phyloP scores from a whole-genome alignment of 2,888 invertebrate genomes.

The Endomychus coccineus region DNA sequence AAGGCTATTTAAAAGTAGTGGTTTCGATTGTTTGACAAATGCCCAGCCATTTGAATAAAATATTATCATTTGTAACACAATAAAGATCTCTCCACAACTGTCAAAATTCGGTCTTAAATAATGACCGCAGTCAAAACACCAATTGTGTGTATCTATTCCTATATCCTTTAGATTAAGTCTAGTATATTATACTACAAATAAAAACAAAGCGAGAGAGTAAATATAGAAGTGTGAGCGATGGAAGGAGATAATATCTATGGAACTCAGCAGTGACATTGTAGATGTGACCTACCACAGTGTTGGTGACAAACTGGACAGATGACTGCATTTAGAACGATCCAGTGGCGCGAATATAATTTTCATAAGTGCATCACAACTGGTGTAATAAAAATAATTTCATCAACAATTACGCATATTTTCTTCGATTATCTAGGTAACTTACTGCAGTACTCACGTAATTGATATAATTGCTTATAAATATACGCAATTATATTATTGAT shows the following conservation, averaged over 20 bases:
- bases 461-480: no score
- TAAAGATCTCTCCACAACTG: slow-evolving; percentile 35
- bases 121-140: slow-evolving; percentile 39
- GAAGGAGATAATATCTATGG: slow-evolving; percentile 22
- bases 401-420: no score
- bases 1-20: slow-evolving; percentile 7
- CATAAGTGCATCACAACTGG: no score
- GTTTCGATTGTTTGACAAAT: slow-evolving; percentile 14
- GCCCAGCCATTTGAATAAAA: slow-evolving; percentile 20
- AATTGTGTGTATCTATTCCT: slow-evolving; percentile 31
- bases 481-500: no score
- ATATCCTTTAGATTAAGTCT: slow-evolving; percentile 12
- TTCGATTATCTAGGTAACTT: no score
- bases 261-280: slow-evolving; percentile 29
- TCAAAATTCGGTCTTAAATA: slow-evolving; percentile 36
- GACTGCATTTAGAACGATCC: slow-evolving; percentile 34
- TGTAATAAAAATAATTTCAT: no score
- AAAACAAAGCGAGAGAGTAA: slow-evolving; percentile 21
- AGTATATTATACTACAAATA: slow-evolving; percentile 27
- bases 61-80: slow-evolving; percentile 29
- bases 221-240: slow-evolving; percentile 20
- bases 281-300: slow-evolving; percentile 41
- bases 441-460: no score
- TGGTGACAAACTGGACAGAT: slow-evolving; percentile 45
- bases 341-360: no score